Percentiles rank a stretch among this genome's conserved stretches.
Conservation (phyloP, 2,113 vertebrate species). For the Scatophagus argus region DNA sequence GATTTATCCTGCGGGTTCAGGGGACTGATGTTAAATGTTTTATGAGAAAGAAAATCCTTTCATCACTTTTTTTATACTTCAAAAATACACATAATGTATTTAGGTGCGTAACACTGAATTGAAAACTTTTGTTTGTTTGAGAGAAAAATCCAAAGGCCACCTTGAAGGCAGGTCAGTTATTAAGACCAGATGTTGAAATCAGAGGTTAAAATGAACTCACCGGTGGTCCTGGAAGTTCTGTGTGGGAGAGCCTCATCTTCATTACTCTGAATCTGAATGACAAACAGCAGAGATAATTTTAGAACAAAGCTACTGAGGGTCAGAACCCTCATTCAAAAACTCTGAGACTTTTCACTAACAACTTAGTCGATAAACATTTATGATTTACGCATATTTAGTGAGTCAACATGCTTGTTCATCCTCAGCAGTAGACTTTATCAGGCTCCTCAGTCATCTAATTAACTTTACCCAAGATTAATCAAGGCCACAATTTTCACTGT, state of each 20-base stretch:
- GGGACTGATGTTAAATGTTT: too few relatives aligned
- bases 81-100: not conserved
- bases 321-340: not conserved
- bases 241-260: conserved; percentile 88
- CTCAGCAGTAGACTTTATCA: not conserved
- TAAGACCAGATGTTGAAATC: not conserved
- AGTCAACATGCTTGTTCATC: not conserved
- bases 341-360: not conserved
- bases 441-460: not conserved
- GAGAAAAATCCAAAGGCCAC: too few relatives aligned
- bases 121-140: too few relatives aligned
- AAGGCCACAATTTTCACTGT: not conserved
- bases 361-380: not conserved
- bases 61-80: not conserved
- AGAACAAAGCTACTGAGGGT: not conserved
- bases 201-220: conserved; percentile 62
- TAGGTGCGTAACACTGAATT: not conserved
- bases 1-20: too few relatives aligned
- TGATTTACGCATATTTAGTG: not conserved
- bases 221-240: conserved; percentile 65
- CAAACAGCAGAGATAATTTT: not conserved
- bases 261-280: conserved; percentile 90
- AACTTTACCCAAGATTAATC: not conserved
- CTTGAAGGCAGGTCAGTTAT: not conserved
- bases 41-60: not conserved